Percentiles rank a stretch among this genome's conserved stretches.
These are phyloP conservation scores for Simalia tracyae DNA, from an alignment of 2,797 vertebrate genomes.

Conservation along the genomic window DNA sequence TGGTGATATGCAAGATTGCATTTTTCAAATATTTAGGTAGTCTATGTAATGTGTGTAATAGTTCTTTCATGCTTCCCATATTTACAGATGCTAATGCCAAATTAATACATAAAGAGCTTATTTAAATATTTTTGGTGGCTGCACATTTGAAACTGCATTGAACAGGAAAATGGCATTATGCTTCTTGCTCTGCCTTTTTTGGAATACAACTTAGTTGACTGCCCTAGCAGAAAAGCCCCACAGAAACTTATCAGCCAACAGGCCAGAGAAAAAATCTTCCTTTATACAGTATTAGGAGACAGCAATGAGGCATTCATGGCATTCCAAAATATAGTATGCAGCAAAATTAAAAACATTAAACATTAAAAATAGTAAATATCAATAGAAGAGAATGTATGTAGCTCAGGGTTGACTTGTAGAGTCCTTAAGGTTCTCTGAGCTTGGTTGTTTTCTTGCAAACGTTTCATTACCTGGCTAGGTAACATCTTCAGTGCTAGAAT, in stretches of 20 bases:
- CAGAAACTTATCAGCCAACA: neutral
- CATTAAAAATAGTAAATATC: neutral
- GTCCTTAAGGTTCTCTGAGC: no score
- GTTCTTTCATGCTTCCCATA: neutral
- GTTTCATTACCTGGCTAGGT: no score
- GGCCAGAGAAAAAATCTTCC: neutral
- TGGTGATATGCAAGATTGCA: neutral
- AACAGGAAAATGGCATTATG: neutral
- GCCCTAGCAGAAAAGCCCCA: neutral
- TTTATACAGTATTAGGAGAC: neutral
- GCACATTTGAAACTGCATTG: neutral
- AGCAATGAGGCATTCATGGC: neutral
- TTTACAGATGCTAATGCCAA: neutral
- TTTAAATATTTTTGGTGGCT: neutral
- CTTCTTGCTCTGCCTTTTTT: neutral
- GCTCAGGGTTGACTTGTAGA: no score
- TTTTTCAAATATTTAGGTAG: neutral
- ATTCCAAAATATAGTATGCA: neutral
- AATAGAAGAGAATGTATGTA: no score
- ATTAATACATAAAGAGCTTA: neutral
- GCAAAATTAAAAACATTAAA: neutral
- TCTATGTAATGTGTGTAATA: neutral
- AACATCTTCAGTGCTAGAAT: no score
- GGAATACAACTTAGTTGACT: neutral
- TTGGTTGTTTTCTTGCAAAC: no score